Evolutionary conservation across 2,113 vertebrate species (phyloP).

Genomic region (Syngnathus scovelli): DNA sequence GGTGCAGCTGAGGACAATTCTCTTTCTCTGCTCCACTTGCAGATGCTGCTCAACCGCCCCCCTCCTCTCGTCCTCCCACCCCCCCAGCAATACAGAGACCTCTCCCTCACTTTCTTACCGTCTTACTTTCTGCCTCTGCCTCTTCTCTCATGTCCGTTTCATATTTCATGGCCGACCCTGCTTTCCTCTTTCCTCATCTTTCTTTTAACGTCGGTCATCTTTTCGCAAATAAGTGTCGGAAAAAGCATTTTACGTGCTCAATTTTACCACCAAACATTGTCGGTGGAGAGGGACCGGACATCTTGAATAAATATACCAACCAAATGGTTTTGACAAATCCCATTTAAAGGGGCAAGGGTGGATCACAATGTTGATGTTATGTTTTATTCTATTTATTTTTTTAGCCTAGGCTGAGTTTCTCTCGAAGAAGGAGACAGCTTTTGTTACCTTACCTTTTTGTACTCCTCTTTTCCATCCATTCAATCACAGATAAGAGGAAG

Average conservation of each 20-base stretch:
- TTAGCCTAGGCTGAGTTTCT: no score
- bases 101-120: neutral
- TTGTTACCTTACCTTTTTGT: no score
- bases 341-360: neutral
- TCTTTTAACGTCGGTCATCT: neutral
- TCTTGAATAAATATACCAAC: neutral
- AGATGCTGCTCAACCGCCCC: constrained; percentile 37
- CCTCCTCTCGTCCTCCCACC: constrained; percentile 16
- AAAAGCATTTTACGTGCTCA: neutral
- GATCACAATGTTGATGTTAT: neutral
- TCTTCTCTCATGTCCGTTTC: neutral
- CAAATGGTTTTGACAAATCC: neutral
- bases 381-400: no score
- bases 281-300: neutral
- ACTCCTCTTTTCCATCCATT: no score
- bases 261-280: neutral
- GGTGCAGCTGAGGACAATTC: constrained; percentile 34
- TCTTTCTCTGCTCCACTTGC: constrained; percentile 32
- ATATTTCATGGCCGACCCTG: constrained; percentile 17
- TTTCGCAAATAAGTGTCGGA: neutral
- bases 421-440: no score
- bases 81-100: constrained; percentile 15
- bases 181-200: constrained; percentile 2
- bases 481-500: neutral
- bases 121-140: neutral